Base-by-base conservation (phyloP, 2,888 invertebrate genomes). In the Mesodorylaimus sp. region DNA sequence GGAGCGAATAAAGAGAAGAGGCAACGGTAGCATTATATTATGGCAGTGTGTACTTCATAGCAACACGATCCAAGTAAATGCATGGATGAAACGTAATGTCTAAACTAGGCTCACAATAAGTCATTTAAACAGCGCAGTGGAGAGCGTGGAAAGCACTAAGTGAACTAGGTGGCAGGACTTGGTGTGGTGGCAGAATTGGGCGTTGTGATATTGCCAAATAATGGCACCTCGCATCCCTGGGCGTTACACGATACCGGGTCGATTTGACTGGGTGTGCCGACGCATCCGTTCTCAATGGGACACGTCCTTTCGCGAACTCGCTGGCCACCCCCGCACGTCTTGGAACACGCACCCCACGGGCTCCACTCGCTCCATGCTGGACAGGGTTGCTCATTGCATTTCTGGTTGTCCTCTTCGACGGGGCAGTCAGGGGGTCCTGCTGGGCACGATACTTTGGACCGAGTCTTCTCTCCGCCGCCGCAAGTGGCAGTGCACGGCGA, bases 401-500 rank as follows among this genome's bases (percentile, higher is more conserved):
- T 19, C 29, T 23, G 21, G 26, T 29, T 52, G 3, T 52, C 48
- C 26, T 52, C 13, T 27, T 50, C 46, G 25, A 45, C 38, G 2
- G 28, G 36, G 41, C 52, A 51, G 2, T n/a, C 24, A 3, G 51
- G 47, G 19, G 47, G 51, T 3, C 50, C 50, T 10, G 21, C 36
- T 13, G 52, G 52, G 21, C 50, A 51, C 3, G 24, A 16, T n/a
- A 29, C 25, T 24, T 41, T 23, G 21, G 52, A 51, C 21, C 52
- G 23, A 2, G 41, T 38, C 21, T 28, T 45, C 28, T 23, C 19
- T 5, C 45, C 50, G 7, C 52, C 52, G 13, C 44, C 52, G 44
- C 52, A 52, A 2, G 52, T 51, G 26, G 25, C 3, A 5, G 52
- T 51, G 44, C 52, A 52, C 2, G 52, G 52, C 24, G 52, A 52